Base-by-base conservation (phyloP, 2,888 invertebrate genomes). In the Gari tellinella region DNA sequence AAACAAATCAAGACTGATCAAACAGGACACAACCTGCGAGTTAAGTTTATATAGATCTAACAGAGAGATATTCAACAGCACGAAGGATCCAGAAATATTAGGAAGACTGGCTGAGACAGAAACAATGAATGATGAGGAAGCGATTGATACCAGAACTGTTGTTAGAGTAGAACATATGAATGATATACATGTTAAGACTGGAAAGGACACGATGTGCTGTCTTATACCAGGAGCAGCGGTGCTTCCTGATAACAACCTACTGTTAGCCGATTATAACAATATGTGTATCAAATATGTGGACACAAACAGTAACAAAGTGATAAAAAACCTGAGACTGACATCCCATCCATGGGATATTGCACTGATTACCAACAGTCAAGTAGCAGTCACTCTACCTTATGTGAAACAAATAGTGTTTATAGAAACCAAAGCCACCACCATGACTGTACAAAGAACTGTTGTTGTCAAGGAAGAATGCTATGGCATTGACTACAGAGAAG, bases 141-240 rank as follows among this genome's bases (percentile, higher is more conserved):
- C 4, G 10, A 31, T 10, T 10, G 31, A 31, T 7, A 31, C 31
- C 48, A 19, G 19, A 19, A 48, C 12, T 19, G 12, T 23, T 48
- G 17, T 19, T 21, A 48, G 4, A 21, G 23, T 19, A 5, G 12
- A n/a, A 19, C 48, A 48, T 19, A 12, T 21, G 48, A 48, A 7
- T 31, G 14, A 26, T 12, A 53, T 53, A 2, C 7, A 38, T 53
- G 31, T 40, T 21, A 53, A 21, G 38, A 37, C 37, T 19, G 19
- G 12, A 7, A 38, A 10, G 7, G 53, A 53, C 21, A 19, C 12
- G 12, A 21, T 10, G 5, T 10, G 14, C 8, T 53, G 53, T 40
- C 14, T 15, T 38, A 21, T 53, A 14, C 37, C 53, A 40, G 53
- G 53, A 37, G 10, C 17, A 21, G 53, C 40, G 10, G 38, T 53